phyloP scores from a whole-genome alignment of 2,888 invertebrate species.

The Drosophila flavopinicola region DNA sequence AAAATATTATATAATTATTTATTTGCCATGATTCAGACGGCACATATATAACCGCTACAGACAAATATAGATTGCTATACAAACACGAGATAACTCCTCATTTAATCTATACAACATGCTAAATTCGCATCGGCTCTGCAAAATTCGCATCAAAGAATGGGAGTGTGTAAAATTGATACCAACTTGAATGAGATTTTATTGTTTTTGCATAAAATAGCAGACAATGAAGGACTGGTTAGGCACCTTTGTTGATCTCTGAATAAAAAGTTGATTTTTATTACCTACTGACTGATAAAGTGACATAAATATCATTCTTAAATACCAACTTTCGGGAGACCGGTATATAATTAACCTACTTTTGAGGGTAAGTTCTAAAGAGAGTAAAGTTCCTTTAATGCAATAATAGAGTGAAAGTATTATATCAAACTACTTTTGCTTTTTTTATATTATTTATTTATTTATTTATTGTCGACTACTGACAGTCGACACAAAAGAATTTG shows the following conservation, averaged over 20 bases:
- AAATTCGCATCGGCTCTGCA: neutral
- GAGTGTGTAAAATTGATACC: neutral
- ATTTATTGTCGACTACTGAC: no score
- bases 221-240: neutral
- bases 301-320: neutral
- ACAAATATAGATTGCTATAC: no score
- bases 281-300: neutral
- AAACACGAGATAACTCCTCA: no score
- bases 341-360: slow-evolving; percentile 15
- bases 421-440: neutral
- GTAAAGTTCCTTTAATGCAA: neutral
- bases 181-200: slow-evolving; percentile 2
- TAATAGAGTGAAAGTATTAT: slow-evolving; percentile 22
- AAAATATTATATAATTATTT: neutral
- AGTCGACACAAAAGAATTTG: no score
- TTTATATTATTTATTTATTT: no score
- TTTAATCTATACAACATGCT: neutral
- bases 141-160: neutral
- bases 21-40: neutral
- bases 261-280: slow-evolving; percentile 11
- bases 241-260: slow-evolving; percentile 16
- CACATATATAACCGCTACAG: neutral
- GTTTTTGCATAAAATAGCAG: neutral
- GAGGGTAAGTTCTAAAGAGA: neutral
- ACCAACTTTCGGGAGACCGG: neutral